phyloP scores from a whole-genome alignment of 2,888 invertebrate genomes.

The Pyralis farinalis region DNA sequence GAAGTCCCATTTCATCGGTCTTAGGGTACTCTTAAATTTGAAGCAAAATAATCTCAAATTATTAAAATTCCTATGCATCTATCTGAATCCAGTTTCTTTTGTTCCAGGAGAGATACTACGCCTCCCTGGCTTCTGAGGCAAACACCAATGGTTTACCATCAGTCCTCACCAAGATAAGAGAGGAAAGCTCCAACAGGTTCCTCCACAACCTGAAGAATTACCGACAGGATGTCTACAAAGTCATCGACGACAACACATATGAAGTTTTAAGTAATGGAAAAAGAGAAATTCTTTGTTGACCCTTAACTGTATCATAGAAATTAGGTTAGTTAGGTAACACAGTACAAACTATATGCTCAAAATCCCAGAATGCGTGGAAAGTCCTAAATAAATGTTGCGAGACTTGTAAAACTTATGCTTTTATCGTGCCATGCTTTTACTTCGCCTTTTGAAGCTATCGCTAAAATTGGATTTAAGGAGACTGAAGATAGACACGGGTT shows the following conservation, averaged over 20 bases:
- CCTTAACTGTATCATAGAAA: conserved; percentile 19
- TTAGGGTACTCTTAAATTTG: too few relatives aligned
- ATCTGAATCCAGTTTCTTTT: conserved; percentile 10
- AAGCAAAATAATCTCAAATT: too few relatives aligned
- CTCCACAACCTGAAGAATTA: conserved; percentile 84
- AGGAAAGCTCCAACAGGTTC: conserved; percentile 82
- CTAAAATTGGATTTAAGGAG: too few relatives aligned
- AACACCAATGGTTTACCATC: conserved; percentile 82
- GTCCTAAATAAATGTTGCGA: too few relatives aligned
- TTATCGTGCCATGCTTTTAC: too few relatives aligned
- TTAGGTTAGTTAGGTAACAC: conserved; percentile 24
- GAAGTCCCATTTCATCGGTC: too few relatives aligned
- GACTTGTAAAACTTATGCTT: too few relatives aligned
- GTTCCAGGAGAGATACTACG: conserved; percentile 85
- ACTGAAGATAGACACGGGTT: too few relatives aligned
- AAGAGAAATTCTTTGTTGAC: conserved; percentile 67
- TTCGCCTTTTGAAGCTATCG: too few relatives aligned
- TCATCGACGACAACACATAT: conserved; percentile 84
- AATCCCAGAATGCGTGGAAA: too few relatives aligned
- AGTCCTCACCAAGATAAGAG: conserved; percentile 85
- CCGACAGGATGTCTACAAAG: conserved; percentile 83
- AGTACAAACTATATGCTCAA: too few relatives aligned
- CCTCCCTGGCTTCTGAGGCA: conserved; percentile 83
- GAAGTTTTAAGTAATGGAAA: conserved; percentile 69
- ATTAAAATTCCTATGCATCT: too few relatives aligned